phyloP scores from a whole-genome alignment of 2,113 vertebrate genomes.

The Rafetus swinhoei region DNA sequence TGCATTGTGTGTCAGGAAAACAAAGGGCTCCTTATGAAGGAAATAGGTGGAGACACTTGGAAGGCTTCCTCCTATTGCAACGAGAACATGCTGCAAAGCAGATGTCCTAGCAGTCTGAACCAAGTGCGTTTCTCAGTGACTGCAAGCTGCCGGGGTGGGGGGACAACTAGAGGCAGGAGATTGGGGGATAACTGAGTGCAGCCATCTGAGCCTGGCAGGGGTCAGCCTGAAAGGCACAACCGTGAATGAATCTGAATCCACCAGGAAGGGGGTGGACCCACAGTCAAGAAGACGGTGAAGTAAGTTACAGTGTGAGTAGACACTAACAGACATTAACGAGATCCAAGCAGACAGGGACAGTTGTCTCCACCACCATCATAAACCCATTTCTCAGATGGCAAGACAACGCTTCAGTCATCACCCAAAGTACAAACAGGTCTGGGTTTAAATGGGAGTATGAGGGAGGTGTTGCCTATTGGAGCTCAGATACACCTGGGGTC shows the following conservation, averaged over 20 bases:
- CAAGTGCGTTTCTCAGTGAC: rapidly evolving
- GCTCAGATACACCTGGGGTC: neutral
- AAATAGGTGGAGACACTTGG: slow-evolving; percentile 72
- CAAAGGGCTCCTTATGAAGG: slow-evolving; percentile 63
- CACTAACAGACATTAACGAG: neutral
- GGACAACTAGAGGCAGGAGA: rapidly evolving
- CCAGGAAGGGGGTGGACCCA: too few relatives aligned
- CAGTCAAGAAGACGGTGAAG: rapidly evolving
- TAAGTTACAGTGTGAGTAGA: rapidly evolving
- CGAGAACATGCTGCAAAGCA: slow-evolving; percentile 33
- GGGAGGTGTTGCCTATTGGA: neutral
- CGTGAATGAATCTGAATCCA: too few relatives aligned
- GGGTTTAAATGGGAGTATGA: rapidly evolving
- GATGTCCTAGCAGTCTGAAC: neutral
- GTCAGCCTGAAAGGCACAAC: neutral
- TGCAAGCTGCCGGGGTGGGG: rapidly evolving
- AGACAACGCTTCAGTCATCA: rapidly evolving
- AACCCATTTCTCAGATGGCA: neutral
- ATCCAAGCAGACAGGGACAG: rapidly evolving
- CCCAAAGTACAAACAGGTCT: rapidly evolving
- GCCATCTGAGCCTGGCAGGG: neutral
- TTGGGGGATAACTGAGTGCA: rapidly evolving
- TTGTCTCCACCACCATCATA: neutral
- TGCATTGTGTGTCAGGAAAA: slow-evolving; percentile 54
- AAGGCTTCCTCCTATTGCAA: slow-evolving; percentile 55